A percentile compares a stretch with the other conserved stretches of the same genome.
Conservation (phyloP, 2,888 invertebrate genomes). For the Lottia scabra region DNA sequence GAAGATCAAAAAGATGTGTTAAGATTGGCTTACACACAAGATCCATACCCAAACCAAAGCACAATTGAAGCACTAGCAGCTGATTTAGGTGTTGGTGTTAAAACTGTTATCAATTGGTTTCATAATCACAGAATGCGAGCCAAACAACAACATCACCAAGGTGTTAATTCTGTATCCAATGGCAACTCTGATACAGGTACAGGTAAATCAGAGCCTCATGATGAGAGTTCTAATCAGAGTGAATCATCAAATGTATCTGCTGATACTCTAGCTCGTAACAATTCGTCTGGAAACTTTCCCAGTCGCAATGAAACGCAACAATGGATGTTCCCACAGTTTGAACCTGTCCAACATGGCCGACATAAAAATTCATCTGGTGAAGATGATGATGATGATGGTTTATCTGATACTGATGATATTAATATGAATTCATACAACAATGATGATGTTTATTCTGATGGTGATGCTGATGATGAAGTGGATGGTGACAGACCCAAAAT, state of each 20-base stretch:
- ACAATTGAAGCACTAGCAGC: conserved; percentile 95
- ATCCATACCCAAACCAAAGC: conserved; percentile 96
- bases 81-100: conserved; percentile 89
- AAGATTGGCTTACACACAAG: conserved; percentile 91
- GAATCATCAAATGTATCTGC: conserved; percentile 55
- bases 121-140: conserved; percentile 99
- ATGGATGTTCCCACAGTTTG: conserved; percentile 67
- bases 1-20: conserved; percentile 98
- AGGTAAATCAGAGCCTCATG: conserved; percentile 52
- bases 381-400: conserved; percentile 24
- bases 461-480: conserved; percentile 25
- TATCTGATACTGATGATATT: conserved; percentile 24
- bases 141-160: conserved; percentile 73
- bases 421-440: background rate
- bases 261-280: conserved; percentile 41
- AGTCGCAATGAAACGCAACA: conserved; percentile 42
- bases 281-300: conserved; percentile 36
- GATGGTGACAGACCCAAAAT: conserved; percentile 27
- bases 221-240: conserved; percentile 61
- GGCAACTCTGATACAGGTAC: conserved; percentile 21
- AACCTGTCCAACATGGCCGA: conserved; percentile 43
- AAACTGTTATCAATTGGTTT: conserved; percentile 99
- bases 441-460: conserved; percentile 10
- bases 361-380: conserved; percentile 23
- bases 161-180: conserved; percentile 33